Base-by-base conservation (phyloP, 2,797 vertebrate genomes). In the Tragopan temminckii region DNA sequence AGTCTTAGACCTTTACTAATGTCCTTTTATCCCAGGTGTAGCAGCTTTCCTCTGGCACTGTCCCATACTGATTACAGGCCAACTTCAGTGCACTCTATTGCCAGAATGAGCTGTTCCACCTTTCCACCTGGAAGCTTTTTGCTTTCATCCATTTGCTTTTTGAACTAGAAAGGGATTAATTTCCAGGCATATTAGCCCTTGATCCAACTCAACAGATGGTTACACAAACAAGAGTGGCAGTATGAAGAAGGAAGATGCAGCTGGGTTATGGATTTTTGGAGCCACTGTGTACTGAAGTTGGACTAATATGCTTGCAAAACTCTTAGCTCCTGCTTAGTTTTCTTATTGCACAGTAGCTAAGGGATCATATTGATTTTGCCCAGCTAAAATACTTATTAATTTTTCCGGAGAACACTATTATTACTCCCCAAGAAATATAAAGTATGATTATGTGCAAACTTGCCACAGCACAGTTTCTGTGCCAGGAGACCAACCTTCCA, bases 191-290 rank as follows among this genome's bases (percentile, higher is more conserved):
- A 50, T 78, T 58, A 66, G 72, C 76, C 35, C 46, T 80, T 2
- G 13, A 72, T 93, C 76, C 91, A 92, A 87, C 88, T 96, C 74
- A 94, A 66, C 95, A 96, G 95, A 95, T 92, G 89, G 94, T 74
- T 85, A 40, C 69, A 78, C 76, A 84, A 85, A 85, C 66, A 88
- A 72, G n/a, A 12, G 23, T n/a, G 38, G 68, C 63, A 89, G 31
- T 25, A 31, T 0, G 5, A 55, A 43, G 33, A 25, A 85, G n/a
- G 33, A 31, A 78, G 75, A 50, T 50, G 58, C 35, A 74, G 67
- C 43, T 63, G 77, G 59, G 31, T 16, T 27, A 88, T 79, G 70
- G 38, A 10, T 90, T 76, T 82, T 74, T n/a, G 84, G 8, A 43
- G 35, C 21, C 74, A 76, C 13, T 4, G 31, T 74, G 33, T 5